Base-by-base conservation (phyloP, 2,888 invertebrate species). In the Ypsolopha sequella region DNA sequence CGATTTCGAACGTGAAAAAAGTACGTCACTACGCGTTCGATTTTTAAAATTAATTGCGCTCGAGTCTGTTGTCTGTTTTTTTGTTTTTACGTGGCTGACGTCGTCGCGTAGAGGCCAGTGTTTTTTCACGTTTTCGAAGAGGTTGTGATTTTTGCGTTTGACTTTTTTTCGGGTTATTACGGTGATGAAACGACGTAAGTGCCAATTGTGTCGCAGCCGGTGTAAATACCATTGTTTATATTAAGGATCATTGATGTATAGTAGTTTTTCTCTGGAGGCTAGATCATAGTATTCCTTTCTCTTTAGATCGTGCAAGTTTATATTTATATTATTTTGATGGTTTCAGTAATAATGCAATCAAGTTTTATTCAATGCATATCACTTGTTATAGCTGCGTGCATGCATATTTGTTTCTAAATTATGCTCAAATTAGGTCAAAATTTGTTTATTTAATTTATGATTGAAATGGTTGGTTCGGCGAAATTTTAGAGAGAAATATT, bases 171-270 rank as follows among this genome's bases (percentile, higher is more conserved):
- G 38, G 41, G 44, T 34, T 51, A n/a, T 45, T 10, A n/a, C 36
- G 33, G 33, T 33, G 44, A 47, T 9, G 8, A 33, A 41, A 11
- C 1, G 13, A 41, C 7, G 39, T 14, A 9, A 48, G 52, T 52
- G 52, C 52, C 52, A 52, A 52, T 43, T 13, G 51, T 13, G 41
- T 35, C 36, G 6, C 11, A 33, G 51, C 38, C 41, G 33, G 62
- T 60, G 62, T 60, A 60, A 60, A 65, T 61, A 63, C 65, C 66
- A 73, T 73, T 66, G 60, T 73, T 80, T 80, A 81, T 80, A 80
- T 81, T 81, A 81, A 82, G 80, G 80, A 81, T 81, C 81, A 79
- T 76, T 64, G 58, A 64, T 67, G 59, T 62, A 51, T 54, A 36
- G 53, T 62, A 55, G 60, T 65, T 62, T 58, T 66, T 65, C 58